Evolutionary conservation across 2,113 vertebrate species (phyloP), one percentile per base, ranked within the genome.

Genomic region (Corythaixoides concolor): DNA sequence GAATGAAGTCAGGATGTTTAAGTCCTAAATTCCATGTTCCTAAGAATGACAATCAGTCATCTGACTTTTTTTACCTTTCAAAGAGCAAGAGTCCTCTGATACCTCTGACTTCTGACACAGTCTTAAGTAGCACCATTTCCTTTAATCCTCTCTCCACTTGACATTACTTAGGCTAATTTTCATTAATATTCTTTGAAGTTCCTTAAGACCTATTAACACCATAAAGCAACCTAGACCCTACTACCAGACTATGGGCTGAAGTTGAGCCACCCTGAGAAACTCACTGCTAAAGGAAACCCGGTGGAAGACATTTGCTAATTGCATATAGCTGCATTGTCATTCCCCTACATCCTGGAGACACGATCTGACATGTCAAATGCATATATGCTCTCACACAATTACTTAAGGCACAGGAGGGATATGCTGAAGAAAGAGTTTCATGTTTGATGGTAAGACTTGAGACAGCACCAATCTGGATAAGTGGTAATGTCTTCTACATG

Each of bases 71-170:
- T 87, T 91, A 24, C 23, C 35, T 82, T 63, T 81, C 33, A 67
- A 64, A 93, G 50, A 43, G 50, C n/a, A 15, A 39, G 8, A 8
- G 21, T 84, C 28, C 26, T 93, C 60, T 74, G 41, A 21, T 85
- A 81, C 32, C 26, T 83, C n/a, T 78, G 81, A 52, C 49, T 95
- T 89, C 49, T 64, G 47, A 85, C 41, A 35, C 33, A 43, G 18
- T 83, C 66, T 75, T 32, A 49, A 60, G 15, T 43, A 52, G 22
- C 37, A 82, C 23, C 27, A 8, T 81, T 96, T 89, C n/a, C 32
- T 89, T 91, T 89, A 91, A 75, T 89, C 66, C 66, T 91, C 43
- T 88, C 94, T 86, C n/a, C 50, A 24, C 33, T 58, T 91, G 87
- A 26, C 74, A 55, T 93, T 63, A 62, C 87, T 67, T 94, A 75